A percentile compares a stretch with the other conserved stretches of the same genome.
phyloP scores from a whole-genome alignment of 2,888 invertebrate species.

The Baronia brevicornis region DNA sequence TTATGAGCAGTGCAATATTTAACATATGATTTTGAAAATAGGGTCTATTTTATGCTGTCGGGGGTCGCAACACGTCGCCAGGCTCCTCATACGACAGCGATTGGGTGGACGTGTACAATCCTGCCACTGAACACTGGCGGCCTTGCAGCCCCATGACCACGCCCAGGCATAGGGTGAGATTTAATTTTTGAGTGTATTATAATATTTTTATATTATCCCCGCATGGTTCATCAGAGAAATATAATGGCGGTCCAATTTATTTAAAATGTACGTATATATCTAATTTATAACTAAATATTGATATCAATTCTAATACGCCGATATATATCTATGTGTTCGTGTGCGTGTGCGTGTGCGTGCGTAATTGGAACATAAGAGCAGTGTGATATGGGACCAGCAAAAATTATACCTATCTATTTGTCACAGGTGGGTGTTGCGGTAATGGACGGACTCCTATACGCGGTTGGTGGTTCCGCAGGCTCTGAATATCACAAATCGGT shows the following conservation, averaged over 20 bases:
- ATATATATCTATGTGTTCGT: background rate
- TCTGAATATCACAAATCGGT: constrained; percentile 90
- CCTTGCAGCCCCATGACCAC: constrained; percentile 92
- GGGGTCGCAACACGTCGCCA: constrained; percentile 93
- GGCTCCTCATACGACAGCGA: constrained; percentile 91
- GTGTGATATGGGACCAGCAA: background rate
- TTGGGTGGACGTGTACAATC: constrained; percentile 92
- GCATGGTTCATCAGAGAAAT: background rate
- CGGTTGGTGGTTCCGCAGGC: constrained; percentile 93
- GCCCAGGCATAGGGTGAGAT: constrained; percentile 85
- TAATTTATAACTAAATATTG: too few species aligned
- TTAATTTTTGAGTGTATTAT: too few species aligned
- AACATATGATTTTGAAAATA: constrained; percentile 30
- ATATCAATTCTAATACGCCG: too few species aligned
- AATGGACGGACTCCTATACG: constrained; percentile 93
- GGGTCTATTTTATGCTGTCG: constrained; percentile 93
- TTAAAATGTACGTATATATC: too few species aligned
- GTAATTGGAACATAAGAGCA: constrained; percentile 2
- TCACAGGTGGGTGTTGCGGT: constrained; percentile 89
- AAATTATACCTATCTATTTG: background rate
- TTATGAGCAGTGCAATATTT: background rate
- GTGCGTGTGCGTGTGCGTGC: background rate
- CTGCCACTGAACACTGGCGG: constrained; percentile 89
- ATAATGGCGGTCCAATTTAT: background rate
- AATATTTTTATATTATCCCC: background rate